Percentiles rank a stretch among this genome's conserved stretches.
These are phyloP conservation scores for Anorthoa munda DNA, from an alignment of 2,888 invertebrate species.

Conservation along the genomic window DNA sequence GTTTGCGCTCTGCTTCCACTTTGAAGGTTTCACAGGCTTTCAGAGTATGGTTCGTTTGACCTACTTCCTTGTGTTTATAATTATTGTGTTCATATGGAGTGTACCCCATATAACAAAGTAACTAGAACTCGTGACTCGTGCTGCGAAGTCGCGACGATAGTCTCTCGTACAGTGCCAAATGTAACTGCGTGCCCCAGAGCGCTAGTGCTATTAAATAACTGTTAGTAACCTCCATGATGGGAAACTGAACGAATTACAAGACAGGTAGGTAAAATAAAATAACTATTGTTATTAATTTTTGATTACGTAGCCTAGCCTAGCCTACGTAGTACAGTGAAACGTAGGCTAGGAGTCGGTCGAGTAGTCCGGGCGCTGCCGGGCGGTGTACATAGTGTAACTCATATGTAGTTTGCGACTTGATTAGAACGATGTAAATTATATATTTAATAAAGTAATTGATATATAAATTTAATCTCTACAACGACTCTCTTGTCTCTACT, in stretches of 20 bases:
- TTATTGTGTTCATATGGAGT: background rate
- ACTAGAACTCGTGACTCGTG: slow-evolving; percentile 5
- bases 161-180: slow-evolving; percentile 30
- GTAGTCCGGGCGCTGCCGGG: slow-evolving; percentile 11
- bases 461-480: slow-evolving; percentile 77
- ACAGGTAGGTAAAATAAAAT: slow-evolving; percentile 84
- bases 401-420: slow-evolving; percentile 70
- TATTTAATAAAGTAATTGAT: slow-evolving; percentile 66
- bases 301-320: no score
- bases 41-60: slow-evolving; percentile 15
- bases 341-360: slow-evolving; percentile 65
- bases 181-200: slow-evolving; percentile 9
- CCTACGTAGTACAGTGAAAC: slow-evolving; percentile 57
- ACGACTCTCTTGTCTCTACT: slow-evolving; percentile 82
- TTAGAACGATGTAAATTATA: slow-evolving; percentile 73
- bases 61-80: slow-evolving; percentile 7
- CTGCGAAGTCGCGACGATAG: background rate
- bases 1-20: slow-evolving; percentile 40
- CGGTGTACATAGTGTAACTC: slow-evolving; percentile 70
- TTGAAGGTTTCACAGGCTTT: slow-evolving; percentile 18
- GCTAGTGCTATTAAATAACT: slow-evolving; percentile 29
- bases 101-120: background rate
- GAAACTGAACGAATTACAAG: slow-evolving; percentile 86
- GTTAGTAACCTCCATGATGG: slow-evolving; percentile 58
- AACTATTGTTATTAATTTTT: slow-evolving; percentile 71